Evolutionary conservation across 2,888 invertebrate species (phyloP), one percentile per base, ranked within the genome.

Genomic region (Oxycera nigricornis): DNA sequence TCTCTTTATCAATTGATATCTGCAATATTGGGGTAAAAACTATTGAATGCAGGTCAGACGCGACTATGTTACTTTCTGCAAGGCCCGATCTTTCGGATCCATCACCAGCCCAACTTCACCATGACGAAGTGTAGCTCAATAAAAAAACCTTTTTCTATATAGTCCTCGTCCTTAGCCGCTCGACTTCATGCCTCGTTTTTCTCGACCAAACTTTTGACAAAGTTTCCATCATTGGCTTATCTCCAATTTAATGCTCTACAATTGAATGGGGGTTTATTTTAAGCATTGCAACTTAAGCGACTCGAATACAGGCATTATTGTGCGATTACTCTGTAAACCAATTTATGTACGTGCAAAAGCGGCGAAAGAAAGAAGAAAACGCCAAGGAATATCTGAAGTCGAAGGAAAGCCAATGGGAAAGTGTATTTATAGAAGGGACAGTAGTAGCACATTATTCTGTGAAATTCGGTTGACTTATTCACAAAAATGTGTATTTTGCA

Each of bases 191-290:
- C 17, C 17, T 14, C 24, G 20, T 22, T 14, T 22, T 55, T 4
- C 24, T 55, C 17, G 55, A 24, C 9, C 55, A 55, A 55, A 55
- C 55, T 55, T 55, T 55, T n/a, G 55, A 22, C 22, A 22, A 62
- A 62, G 20, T 62, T 62, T 62, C 62, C 39, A 62, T 62, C 62
- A 62, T 62, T 35, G 62, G 62, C 31, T 62, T 62, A 62, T 31
- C 35, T 35, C 31, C 62, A 62, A 62, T 62, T 62, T 62, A 62
- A 39, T 35, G 14, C 62, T 14, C 1, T 35, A 20, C 62, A 62
- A 62, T 62, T 62, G 62, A 62, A 62, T 35, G 35, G 35, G 20
- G 28, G 20, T 62, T 62, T 62, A 31, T 35, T 35, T 62, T 62
- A 62, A 62, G 62, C 62, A 35, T 35, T 35, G 22, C 31, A 35